A percentile compares a stretch with the other conserved stretches of the same genome.
Evolutionary conservation across 1,140 invertebrate genomes (phyloP).

Genomic region (Drosophila ironensis): DNA sequence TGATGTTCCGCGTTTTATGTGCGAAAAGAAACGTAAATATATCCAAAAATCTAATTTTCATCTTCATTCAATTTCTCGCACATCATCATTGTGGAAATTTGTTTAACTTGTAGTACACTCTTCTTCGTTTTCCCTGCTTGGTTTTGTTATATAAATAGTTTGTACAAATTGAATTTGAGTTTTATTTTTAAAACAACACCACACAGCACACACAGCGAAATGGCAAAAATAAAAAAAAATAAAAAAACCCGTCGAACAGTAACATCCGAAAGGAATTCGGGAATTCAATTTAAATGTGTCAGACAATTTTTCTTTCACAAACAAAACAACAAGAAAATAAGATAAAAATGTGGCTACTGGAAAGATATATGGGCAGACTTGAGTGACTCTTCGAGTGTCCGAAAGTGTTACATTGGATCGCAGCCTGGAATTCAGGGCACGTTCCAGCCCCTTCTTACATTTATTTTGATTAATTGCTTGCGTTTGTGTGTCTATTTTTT

Average conservation of each 20-base stretch:
- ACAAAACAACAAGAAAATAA: neutral
- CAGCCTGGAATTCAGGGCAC: too few relatives aligned
- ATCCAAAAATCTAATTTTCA: constrained; percentile 16
- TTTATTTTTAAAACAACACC: constrained; percentile 44
- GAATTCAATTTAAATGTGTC: constrained; percentile 74
- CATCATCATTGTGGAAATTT: constrained; percentile 63
- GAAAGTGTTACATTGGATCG: neutral
- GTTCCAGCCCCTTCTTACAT: too few relatives aligned
- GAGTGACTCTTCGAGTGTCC: neutral
- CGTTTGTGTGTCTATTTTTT: too few relatives aligned
- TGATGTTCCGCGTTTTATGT: constrained; percentile 34
- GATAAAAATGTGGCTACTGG: neutral
- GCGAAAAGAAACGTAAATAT: constrained; percentile 12
- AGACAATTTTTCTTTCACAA: constrained; percentile 59
- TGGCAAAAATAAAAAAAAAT: constrained; percentile 12
- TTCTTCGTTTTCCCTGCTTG: neutral
- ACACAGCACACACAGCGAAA: constrained; percentile 11
- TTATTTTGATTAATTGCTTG: too few relatives aligned
- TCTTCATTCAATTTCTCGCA: constrained; percentile 66
- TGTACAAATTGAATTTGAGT: constrained; percentile 60
- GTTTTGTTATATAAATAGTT: constrained; percentile 70
- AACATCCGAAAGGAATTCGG: constrained; percentile 18
- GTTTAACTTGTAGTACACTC: constrained; percentile 50
- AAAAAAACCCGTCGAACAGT: too few relatives aligned
- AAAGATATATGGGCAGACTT: constrained; percentile 18